A percentile compares a stretch with the other conserved stretches of the same genome.
Conservation (phyloP, 2,797 vertebrate species). For the Echeneis naucrates region DNA sequence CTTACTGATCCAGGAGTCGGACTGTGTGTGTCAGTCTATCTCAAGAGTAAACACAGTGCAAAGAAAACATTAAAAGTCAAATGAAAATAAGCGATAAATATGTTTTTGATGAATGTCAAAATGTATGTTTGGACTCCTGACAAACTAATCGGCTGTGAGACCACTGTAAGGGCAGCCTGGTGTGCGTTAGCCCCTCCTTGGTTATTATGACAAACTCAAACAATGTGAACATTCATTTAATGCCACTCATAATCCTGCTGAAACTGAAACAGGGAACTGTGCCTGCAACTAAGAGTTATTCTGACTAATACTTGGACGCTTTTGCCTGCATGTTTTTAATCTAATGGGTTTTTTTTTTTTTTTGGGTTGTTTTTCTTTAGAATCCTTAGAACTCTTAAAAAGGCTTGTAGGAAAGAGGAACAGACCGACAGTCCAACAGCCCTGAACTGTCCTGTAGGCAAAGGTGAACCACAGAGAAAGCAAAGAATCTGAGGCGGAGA, state of each 20-base stretch:
- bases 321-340: neutral
- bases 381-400: conserved; percentile 10
- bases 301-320: neutral
- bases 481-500: conserved; percentile 8
- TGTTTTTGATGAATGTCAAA: conserved; percentile 61
- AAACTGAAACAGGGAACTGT: conserved; percentile 19
- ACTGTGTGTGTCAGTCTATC: conserved; percentile 18
- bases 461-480: conserved; percentile 5
- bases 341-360: no score
- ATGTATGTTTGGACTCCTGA: conserved; percentile 61
- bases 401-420: conserved; percentile 34
- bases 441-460: conserved; percentile 22
- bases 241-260: conserved; percentile 24
- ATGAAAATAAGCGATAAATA: conserved; percentile 62
- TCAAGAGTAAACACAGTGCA: conserved; percentile 66
- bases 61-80: conserved; percentile 60
- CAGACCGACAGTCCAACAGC: conserved; percentile 2
- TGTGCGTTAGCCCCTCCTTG: conserved; percentile 58
- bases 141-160: conserved; percentile 57
- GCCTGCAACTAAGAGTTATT: conserved; percentile 9
- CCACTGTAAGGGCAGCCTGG: conserved; percentile 60
- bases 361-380: no score
- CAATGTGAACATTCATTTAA: conserved; percentile 51
- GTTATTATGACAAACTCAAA: conserved; percentile 70
- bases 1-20: conserved; percentile 18